Conservation (phyloP, 2,797 vertebrate genomes). For the Mormyrops attenuatus region DNA sequence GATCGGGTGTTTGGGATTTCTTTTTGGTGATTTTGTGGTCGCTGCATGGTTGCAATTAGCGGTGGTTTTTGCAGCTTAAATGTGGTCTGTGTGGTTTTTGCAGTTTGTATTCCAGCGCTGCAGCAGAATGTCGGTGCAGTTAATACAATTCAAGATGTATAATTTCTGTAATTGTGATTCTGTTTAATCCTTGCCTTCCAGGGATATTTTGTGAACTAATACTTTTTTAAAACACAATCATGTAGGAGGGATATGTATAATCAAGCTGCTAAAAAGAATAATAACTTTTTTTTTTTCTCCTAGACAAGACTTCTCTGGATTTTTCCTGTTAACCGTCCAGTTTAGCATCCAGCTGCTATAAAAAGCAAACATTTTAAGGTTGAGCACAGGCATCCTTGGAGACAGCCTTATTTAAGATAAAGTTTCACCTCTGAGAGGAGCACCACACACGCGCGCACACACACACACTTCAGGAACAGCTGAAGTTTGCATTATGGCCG, state of each 20-base stretch:
- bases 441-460: conserved; percentile 4
- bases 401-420: neutral
- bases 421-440: neutral
- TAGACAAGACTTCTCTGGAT: neutral
- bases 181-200: neutral
- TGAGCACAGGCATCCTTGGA: neutral
- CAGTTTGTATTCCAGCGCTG: neutral
- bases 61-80: neutral
- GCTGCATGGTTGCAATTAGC: neutral
- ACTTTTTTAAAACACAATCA: neutral
- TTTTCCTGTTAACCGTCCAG: neutral
- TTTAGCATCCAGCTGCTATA: neutral
- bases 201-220: neutral
- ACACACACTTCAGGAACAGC: neutral
- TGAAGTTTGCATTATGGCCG: conserved; percentile 54
- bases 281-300: neutral
- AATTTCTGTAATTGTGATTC: neutral
- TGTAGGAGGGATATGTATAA: neutral
- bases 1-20: neutral
- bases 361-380: neutral
- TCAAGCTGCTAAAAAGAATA: neutral
- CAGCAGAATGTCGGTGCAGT: neutral
- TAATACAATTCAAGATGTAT: neutral
- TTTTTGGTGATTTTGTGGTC: neutral
- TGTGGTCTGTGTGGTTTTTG: conserved; percentile 3